Percentiles rank a stretch among this genome's conserved stretches.
Conservation (phyloP, 2,113 vertebrate genomes). For the Recurvirostra avosetta region DNA sequence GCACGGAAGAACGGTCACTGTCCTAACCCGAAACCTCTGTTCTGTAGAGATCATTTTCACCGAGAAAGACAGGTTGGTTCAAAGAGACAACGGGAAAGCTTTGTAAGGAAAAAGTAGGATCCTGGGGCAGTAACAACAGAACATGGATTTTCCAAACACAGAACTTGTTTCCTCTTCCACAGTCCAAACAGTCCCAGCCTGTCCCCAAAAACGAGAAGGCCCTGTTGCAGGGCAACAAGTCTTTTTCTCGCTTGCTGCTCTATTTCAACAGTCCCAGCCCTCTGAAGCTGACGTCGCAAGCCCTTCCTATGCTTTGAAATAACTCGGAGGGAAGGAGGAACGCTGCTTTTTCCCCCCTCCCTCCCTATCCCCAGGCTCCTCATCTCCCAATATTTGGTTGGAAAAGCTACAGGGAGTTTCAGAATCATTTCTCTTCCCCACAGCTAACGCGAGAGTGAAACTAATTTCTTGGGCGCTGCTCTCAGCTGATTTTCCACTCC, state of each 20-base stretch:
- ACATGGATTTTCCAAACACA: neutral
- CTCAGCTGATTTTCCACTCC: neutral
- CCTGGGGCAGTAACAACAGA: neutral
- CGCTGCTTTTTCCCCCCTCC: neutral
- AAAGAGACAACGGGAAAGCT: fast-evolving
- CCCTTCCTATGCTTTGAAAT: neutral
- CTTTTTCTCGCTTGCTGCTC: neutral
- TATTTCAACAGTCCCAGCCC: neutral
- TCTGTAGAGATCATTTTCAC: neutral
- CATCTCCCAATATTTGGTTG: neutral
- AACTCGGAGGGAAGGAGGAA: fast-evolving
- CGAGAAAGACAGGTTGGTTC: neutral
- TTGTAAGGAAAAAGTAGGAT: neutral
- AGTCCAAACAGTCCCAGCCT: neutral
- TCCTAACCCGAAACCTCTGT: neutral
- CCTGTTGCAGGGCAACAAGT: neutral
- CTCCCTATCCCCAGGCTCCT: neutral
- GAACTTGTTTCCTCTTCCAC: neutral
- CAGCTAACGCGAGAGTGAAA: neutral
- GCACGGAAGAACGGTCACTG: fast-evolving
- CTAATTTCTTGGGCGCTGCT: neutral
- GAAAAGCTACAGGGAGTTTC: neutral
- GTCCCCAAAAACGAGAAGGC: neutral
- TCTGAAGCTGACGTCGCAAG: neutral
- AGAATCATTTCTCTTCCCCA: neutral